Percentiles rank a stretch among this genome's conserved stretches.
Conservation (phyloP, 2,113 vertebrate species). For the Pipa parva region DNA sequence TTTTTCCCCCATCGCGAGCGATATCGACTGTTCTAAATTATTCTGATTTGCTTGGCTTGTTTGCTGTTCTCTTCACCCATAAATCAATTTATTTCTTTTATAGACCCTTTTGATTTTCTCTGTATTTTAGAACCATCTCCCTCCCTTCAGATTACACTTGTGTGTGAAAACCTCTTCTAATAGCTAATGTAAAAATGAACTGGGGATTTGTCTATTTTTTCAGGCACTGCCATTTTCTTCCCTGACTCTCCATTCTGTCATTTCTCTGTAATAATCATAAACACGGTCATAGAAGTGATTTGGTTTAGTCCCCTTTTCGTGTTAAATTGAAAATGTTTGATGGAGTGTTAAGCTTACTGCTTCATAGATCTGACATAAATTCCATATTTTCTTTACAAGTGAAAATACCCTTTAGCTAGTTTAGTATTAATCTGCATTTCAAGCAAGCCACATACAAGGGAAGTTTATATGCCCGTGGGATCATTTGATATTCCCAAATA, state of each 20-base stretch:
- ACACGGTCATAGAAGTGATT: conserved; percentile 36
- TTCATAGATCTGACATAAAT: conserved; percentile 54
- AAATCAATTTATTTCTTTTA: conserved; percentile 23
- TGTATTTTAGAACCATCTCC: conserved; percentile 2
- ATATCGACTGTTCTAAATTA: too few relatives aligned
- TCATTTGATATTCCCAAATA: conserved; percentile 21
- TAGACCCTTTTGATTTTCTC: conserved; percentile 5
- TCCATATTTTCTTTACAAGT: conserved; percentile 36
- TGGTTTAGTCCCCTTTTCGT: conserved; percentile 49
- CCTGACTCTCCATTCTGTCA: background rate
- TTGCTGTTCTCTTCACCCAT: background rate
- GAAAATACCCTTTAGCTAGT: conserved; percentile 49
- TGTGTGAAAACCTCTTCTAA: conserved; percentile 15
- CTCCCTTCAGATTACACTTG: background rate
- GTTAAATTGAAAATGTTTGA: conserved; percentile 54
- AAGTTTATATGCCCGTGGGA: conserved; percentile 41
- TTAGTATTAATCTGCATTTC: conserved; percentile 56
- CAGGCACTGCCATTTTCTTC: background rate
- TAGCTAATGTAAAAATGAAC: conserved; percentile 18
- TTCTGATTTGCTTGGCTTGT: too few relatives aligned
- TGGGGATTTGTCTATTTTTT: background rate
- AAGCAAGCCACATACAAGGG: conserved; percentile 51
- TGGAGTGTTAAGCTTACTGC: conserved; percentile 46
- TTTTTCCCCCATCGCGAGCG: too few relatives aligned
- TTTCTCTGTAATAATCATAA: conserved; percentile 44